Base-by-base conservation (phyloP, 2,113 vertebrate species). In the Polyodon spathula region DNA sequence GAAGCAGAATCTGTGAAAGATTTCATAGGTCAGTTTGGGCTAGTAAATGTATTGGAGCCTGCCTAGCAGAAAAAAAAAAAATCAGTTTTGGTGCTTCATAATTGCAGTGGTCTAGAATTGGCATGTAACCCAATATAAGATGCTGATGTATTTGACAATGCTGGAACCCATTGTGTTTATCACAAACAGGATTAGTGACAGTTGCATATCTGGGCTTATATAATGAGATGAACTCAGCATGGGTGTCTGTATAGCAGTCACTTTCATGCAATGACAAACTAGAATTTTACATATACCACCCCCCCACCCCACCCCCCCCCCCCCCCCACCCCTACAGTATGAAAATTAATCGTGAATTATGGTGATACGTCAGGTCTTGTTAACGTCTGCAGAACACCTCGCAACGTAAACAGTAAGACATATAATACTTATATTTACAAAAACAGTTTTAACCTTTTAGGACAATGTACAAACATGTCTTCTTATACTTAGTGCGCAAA, bases 221-320 rank as follows among this genome's bases (percentile, higher is more conserved):
- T 87, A 87, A 88, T 87, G 87, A 88, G 82, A 85, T 80, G 77
- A 82, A 82, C 85, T 88, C 85, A 85, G 80, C 83, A 84, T 80
- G 80, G 78, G 73, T 80, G 81, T 79, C 81, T 86, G 80, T 64
- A 65, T 78, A 84, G 84, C 81, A 78, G 77, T 75, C 68, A 73
- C 84, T 88, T 84, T 88, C 84, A 86, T 71, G 73, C 84, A 82
- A 78, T 87, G 86, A 86, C 85, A 87, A 86, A 81, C 81, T 79
- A 80, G 77, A 82, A 81, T 78, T 82, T 78, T 78, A 82, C 83
- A 84, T 76, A 81, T 76, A 81, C 80, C 53, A 71, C 68, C 56
- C 71, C 77, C 27, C 68, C 56, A 71, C 78, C 71, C 62, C 38
- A 59, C 69, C 80, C 53, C 71, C 68, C 56, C 71, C 77, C 27